Base-by-base conservation (phyloP, 2,888 invertebrate genomes). In the Geotrupes spiniger region DNA sequence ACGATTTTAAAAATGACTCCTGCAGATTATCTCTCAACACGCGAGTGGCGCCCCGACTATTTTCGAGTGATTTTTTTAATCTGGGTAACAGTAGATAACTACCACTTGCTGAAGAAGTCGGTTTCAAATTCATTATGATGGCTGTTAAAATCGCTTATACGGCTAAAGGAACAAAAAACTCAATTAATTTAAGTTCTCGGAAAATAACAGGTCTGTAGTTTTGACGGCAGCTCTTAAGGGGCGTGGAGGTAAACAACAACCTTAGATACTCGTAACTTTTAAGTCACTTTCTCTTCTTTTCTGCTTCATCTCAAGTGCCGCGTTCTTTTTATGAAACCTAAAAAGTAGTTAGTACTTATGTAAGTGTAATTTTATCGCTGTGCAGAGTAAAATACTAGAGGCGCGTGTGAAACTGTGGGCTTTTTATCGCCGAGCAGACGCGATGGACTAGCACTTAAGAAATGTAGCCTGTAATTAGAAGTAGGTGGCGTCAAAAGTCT, bases 31-130 rank as follows among this genome's bases (percentile, higher is more conserved):
- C 49, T 49, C 33, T 43, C 39, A 42, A 43, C 43, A 49, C 43
- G 49, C 49, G 27, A 49, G 42, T 39, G 40, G 39, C 36, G 16
- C 40, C 40, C 41, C 46, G 41, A 46, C 36, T 46, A 36, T 40
- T 40, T 27, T 38, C 46, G 40, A 41, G 41, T 16, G 41, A 41
- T 46, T 46, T 40, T 37, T 40, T 40, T 40, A n/a, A 40, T 40
- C 40, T 40, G 26, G 12, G 27, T 38, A 9, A 64, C 66, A 61
- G 67, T 66, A 66, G 68, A 68, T 66, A 64, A 65, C 63, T 62
- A 65, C 60, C 63, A 69, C 65, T 68, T 67, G 67, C 68, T 65
- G 65, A 66, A 67, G 66, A 61, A 68, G 67, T 66, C 61, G 55
- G 49, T 48, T 48, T 49, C 45, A 52, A 60, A 63, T 63, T 64